Evolutionary conservation across 1,140 invertebrate species (phyloP), one percentile per base, ranked within the genome.

Genomic region (Coelopa frigida): DNA sequence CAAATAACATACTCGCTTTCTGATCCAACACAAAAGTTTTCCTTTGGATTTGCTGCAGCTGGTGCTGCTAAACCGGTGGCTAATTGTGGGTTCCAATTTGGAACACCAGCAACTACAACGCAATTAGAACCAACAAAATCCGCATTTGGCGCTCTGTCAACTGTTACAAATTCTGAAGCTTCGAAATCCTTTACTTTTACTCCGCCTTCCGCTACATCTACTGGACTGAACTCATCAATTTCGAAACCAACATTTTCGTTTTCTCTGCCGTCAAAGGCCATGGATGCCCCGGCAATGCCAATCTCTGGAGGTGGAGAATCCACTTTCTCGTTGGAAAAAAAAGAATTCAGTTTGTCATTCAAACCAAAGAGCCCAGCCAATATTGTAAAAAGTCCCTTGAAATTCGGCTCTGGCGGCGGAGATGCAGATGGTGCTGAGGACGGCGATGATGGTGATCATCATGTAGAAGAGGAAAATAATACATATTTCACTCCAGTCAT

Each of bases 401-500:
- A 71, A 44, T 33, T 36, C 4, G 47, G 38, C n/a, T 54, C 27
- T 21, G 32, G 39, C 27, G 65, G 50, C 1, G 37, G 54, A 26
- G 68, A 69, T 43, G 73, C 60, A 23, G 74, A 76, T 23, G 71
- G 56, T 12, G 73, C 75, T 32, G 77, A 74, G 3, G 75, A 77
- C 26, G 79, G 82, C 23, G 75, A 75, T 43, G 77, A 77, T 46
- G 80, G 82, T 32, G 72, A 73, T 47, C 73, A 75, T 54, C 72
- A 73, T 21, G 81, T 83, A 57, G 83, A 83, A 54, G 81, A 85
- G 57, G 79, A 78, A 33, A 82, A 84, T 40, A 81, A 84, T 52
- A 75, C 87, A 6, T 80, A 84, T 44, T 87, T 87, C 55, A 77
- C 83, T 50, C 87, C 89, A 12, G 79, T 92, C 11, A 79, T 92